Evolutionary conservation across 2,797 vertebrate genomes (phyloP), one percentile per base, ranked within the genome.

Genomic region (Alfaro cultratus): DNA sequence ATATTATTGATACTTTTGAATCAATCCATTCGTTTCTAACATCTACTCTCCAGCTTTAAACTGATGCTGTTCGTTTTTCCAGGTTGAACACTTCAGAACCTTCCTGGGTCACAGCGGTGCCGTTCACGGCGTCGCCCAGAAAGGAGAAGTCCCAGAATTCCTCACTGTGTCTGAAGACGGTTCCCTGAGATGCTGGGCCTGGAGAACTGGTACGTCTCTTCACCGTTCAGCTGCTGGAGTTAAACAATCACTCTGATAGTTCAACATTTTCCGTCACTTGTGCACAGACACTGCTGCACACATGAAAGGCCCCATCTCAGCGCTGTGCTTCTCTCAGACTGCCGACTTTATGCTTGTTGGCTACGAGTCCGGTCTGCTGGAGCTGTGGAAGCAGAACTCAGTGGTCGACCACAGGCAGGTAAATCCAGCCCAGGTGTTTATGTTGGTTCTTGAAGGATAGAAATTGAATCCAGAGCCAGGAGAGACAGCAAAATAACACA

Each of bases 71-170:
- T 80, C 70, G 55, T 43, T 1, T 31, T 1, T 57, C 0, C 82
- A 97, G 97, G 94, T 97, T 62, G 94, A 95, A 71, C 96, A 96
- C 74, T 94, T 96, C 26, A 82, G 86, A 70, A 93, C 93, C 16
- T 91, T 98, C 68, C 79, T 84, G 4, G 96, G 96, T 34, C 97
- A 97, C 91, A 95, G 92, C 8, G 96, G 92, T 1, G 86, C 93
- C 0, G 77, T 98, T 80, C 79, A 72, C 1, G 95, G 92, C n/a
- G 87, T 95, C 3, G 93, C 94, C 34, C 51, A 45, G 21, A 92
- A 91, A 86, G 83, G 73, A 1, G 86, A 77, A 18, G 57, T 85
- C 13, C 79, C 92, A 45, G 85, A 93, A 15, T 93, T 97, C 81
- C 88, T 97, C 84, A 96, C 95, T 0, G 86, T 97, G 29, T 97